Base-by-base conservation (phyloP, 1,140 invertebrate species). In the Drosophila trapezifrons region DNA sequence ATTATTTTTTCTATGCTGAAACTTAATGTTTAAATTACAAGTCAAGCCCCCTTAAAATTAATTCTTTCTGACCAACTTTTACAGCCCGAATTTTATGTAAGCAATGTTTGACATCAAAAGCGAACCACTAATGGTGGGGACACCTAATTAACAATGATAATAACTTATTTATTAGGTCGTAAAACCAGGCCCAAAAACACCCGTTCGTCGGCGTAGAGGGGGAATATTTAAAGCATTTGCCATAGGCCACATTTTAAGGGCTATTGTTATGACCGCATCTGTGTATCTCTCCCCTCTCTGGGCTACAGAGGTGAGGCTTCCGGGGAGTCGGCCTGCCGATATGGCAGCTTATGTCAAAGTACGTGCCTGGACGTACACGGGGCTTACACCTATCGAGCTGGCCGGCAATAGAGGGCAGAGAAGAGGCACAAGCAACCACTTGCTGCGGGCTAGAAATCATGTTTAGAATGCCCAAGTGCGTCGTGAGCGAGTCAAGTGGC, bases 381-480 rank as follows among this genome's bases (percentile, higher is more conserved):
- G 55, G 65, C 75, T 57, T 69, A 71, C 74, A 75, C 60, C 78
- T 84, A 59, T 51, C 38, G 49, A 37, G 37, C 47, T 71, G 12
- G 27, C 35, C 25, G 1, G 51, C 47, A 27, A 37, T 25, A 47
- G 27, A 37, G 13, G 20, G 27, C 10, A 32, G 49, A 59, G 45
- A 20, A 17, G 37, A n/a, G 57, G 25, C 22, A 29, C 25, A 62
- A 37, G 52, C 49, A 51, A 76, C 52, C 80, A 82, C 63, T 82
- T 79, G 76, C 79, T 83, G 66, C 63, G 76, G 75, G 83, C 70
- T 54, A 83, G 79, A 86, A 86, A 79, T 82, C 83, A 82, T 86
- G 83, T 76, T 74, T 79, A 72, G 83, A 86, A 86, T 86, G 55
- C 65, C 71, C 73, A 86, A 86, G 79, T 81, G 70, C 62, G 42